Base-by-base conservation (phyloP, 2,888 invertebrate species). In the Toxonevra muliebris region DNA sequence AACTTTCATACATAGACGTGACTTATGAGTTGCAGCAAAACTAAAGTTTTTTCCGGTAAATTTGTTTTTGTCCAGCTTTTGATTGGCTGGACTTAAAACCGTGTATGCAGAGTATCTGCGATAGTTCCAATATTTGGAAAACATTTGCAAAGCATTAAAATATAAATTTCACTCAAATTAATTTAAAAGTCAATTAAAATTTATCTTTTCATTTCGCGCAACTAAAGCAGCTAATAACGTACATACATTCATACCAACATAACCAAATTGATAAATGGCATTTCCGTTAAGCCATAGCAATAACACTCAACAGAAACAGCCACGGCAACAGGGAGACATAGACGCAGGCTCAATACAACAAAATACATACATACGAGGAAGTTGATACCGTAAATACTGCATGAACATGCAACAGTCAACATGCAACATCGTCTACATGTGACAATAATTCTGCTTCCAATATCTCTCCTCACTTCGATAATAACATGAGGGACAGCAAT, bases 131-230 rank as follows among this genome's bases (percentile, higher is more conserved):
- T 55, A 57, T 48, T 64, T 64, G 64, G 7, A 48, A 48, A 30
- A 45, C 12, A 54, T 40, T 53, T 54, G n/a, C 53, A 52, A 17
- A 45, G 30, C 61, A 58, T 62, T 68, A 59, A 61, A 62, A 65
- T 62, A 63, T 61, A 63, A 68, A 53, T 65, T 67, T 61, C 54
- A 42, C 61, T 61, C 15, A 69, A 66, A 69, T 65, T 64, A 61
- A 69, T 61, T 66, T 45, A 61, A 67, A 65, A 70, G 70, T 68
- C 70, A 70, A 70, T 68, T 70, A 68, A 70, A 70, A 70, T 70
- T 65, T 68, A 70, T 68, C 63, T 66, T 55, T 40, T 50, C 59
- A 59, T 59, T 65, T 65, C 54, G 43, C 53, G 52, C 59, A 58
- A 58, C 62, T 65, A 65, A 30, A 30, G 30, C 30, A 30, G 30